Evolutionary conservation across 2,797 vertebrate genomes (phyloP).

Genomic region (Poeciliopsis infans): DNA sequence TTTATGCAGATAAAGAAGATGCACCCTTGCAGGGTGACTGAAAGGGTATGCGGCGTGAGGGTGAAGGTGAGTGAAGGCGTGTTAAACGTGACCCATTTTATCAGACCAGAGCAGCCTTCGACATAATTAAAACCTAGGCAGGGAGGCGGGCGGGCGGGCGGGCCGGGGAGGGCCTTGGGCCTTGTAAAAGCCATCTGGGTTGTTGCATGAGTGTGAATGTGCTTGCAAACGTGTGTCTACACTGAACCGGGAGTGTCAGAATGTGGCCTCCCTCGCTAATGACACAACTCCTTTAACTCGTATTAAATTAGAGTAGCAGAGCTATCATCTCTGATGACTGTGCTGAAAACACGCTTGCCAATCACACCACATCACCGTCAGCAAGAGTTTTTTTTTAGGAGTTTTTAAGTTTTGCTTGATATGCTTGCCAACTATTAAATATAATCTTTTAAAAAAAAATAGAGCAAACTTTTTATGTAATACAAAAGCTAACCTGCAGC

Average conservation of each 20-base stretch:
- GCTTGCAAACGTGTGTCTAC: constrained; percentile 37
- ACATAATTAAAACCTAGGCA: constrained; percentile 86
- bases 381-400: constrained; percentile 21
- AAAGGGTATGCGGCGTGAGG: constrained; percentile 46
- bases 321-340: constrained; percentile 65
- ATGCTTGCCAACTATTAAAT: background rate
- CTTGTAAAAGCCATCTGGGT: constrained; percentile 85
- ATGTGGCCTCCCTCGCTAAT: constrained; percentile 68
- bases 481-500: constrained; percentile 12
- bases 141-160: constrained; percentile 75
- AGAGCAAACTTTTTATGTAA: background rate
- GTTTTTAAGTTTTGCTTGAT: background rate
- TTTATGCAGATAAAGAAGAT: constrained; percentile 26
- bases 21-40: constrained; percentile 44
- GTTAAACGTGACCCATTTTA: constrained; percentile 79
- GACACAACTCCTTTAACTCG: constrained; percentile 54
- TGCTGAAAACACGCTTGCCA: constrained; percentile 43
- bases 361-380: constrained; percentile 42
- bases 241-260: constrained; percentile 63
- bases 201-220: constrained; percentile 57
- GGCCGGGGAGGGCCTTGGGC: constrained; percentile 79
- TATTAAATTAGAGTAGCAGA: constrained; percentile 63
- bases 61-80: constrained; percentile 69
- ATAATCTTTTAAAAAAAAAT: background rate
- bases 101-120: constrained; percentile 79